Percentiles rank a stretch among this genome's conserved stretches.
phyloP scores from a whole-genome alignment of 2,113 vertebrate genomes.

The Natator depressus region DNA sequence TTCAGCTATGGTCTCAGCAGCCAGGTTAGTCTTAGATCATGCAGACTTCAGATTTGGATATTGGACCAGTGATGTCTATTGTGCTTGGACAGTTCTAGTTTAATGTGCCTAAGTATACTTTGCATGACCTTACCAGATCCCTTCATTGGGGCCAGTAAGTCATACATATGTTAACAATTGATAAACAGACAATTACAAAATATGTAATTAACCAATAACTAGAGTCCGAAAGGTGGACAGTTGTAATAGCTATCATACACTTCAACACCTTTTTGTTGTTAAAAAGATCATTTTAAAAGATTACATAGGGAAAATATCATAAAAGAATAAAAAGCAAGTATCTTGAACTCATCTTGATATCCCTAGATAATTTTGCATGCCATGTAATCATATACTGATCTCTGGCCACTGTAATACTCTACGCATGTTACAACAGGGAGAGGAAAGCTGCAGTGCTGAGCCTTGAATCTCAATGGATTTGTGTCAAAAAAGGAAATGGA shows the following conservation, averaged over 20 bases:
- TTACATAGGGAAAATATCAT: background rate
- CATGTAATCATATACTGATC: background rate
- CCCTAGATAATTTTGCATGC: background rate
- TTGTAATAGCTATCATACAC: fast-evolving
- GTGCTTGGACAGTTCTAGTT: background rate
- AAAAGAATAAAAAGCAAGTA: background rate
- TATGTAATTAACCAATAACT: fast-evolving
- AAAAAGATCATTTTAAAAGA: background rate
- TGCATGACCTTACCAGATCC: too few relatives aligned
- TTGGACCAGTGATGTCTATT: fast-evolving
- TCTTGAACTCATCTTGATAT: background rate
- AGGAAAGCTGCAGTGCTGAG: background rate
- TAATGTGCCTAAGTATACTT: background rate
- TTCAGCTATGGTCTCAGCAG: fast-evolving
- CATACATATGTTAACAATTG: fast-evolving
- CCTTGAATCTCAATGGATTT: background rate
- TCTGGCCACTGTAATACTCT: fast-evolving
- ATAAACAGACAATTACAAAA: too few relatives aligned
- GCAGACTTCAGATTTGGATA: background rate
- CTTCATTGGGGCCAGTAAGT: background rate
- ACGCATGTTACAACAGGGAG: fast-evolving
- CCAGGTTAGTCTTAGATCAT: background rate
- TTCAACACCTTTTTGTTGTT: background rate
- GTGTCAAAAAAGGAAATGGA: background rate
- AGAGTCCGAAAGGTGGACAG: background rate